Evolutionary conservation across 2,888 invertebrate species (phyloP).

Genomic region (Perdita meconis): DNA sequence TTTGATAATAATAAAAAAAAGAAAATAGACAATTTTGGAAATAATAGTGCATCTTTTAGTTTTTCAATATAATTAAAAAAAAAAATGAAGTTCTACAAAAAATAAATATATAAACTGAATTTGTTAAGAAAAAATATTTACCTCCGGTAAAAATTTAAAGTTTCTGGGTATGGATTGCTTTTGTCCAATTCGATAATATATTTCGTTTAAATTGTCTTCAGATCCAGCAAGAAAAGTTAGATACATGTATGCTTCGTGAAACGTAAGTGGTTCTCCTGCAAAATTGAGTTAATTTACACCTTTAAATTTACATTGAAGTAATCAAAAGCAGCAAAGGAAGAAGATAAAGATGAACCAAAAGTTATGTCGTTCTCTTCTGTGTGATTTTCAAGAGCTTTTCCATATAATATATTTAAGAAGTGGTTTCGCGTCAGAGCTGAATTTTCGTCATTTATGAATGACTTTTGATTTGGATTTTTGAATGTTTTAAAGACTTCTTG

Average conservation of each 20-base stretch:
- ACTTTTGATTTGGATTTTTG: not conserved
- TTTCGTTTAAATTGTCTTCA: slow-evolving; percentile 38
- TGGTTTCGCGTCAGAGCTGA: slow-evolving; percentile 82
- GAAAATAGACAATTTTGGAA: not conserved
- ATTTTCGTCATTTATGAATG: slow-evolving; percentile 50
- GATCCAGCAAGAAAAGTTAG: slow-evolving; percentile 66
- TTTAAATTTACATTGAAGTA: not conserved
- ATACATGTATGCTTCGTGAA: slow-evolving; percentile 69
- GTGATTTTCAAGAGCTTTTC: slow-evolving; percentile 74
- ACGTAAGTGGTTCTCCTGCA: slow-evolving; percentile 71
- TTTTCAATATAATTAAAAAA: no score
- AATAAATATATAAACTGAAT: not conserved
- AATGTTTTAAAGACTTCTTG: slow-evolving; percentile 84
- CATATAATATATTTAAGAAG: slow-evolving; percentile 84
- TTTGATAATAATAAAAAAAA: not conserved
- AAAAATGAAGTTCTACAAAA: no score
- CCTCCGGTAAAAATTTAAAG: slow-evolving; percentile 72
- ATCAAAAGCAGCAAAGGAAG: not conserved
- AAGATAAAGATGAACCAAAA: slow-evolving; percentile 50
- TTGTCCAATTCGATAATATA: not conserved
- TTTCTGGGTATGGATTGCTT: slow-evolving; percentile 9
- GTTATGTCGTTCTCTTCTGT: slow-evolving; percentile 6
- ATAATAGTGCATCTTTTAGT: not conserved
- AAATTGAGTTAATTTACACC: not conserved
- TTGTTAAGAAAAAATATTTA: slow-evolving; percentile 42